A percentile compares a stretch with the other conserved stretches of the same genome.
These are phyloP conservation scores for Pseudomyrmex gracilis DNA, from an alignment of 1,140 invertebrate genomes.

Conservation along the genomic window DNA sequence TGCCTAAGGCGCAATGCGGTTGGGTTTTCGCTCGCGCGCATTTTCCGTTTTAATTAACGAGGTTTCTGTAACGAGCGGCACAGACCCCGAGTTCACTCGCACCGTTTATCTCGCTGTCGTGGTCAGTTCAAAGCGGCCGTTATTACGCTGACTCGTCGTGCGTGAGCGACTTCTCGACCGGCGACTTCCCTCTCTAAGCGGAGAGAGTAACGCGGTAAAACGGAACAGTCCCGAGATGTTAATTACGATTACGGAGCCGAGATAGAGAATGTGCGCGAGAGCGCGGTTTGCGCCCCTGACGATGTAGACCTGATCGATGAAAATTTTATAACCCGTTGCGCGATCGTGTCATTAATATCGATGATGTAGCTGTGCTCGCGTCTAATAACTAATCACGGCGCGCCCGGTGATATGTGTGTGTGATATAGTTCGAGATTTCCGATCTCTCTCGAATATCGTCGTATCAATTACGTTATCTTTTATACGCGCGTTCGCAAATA, in stretches of 20 bases:
- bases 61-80: constrained; percentile 45
- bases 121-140: constrained; percentile 66
- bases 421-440: background rate
- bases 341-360: constrained; percentile 53
- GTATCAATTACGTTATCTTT: constrained; percentile 6
- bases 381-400: constrained; percentile 44
- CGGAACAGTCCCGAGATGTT: constrained; percentile 43
- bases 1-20: constrained; percentile 27
- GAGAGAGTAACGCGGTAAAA: constrained; percentile 45
- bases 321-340: constrained; percentile 44
- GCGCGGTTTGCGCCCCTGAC: constrained; percentile 37
- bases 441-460: background rate
- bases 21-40: constrained; percentile 52
- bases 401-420: constrained; percentile 12
- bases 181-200: constrained; percentile 37
- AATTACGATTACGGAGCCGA: constrained; percentile 54
- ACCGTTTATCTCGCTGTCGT: constrained; percentile 52
- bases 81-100: background rate
- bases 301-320: constrained; percentile 51
- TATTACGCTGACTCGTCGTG: constrained; percentile 63
- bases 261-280: constrained; percentile 34
- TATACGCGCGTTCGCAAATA: background rate
- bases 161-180: constrained; percentile 57
- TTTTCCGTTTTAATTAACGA: constrained; percentile 67
- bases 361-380: constrained; percentile 43